Evolutionary conservation across 2,797 vertebrate species (phyloP).

Genomic region (Leptatherina wallacei): DNA sequence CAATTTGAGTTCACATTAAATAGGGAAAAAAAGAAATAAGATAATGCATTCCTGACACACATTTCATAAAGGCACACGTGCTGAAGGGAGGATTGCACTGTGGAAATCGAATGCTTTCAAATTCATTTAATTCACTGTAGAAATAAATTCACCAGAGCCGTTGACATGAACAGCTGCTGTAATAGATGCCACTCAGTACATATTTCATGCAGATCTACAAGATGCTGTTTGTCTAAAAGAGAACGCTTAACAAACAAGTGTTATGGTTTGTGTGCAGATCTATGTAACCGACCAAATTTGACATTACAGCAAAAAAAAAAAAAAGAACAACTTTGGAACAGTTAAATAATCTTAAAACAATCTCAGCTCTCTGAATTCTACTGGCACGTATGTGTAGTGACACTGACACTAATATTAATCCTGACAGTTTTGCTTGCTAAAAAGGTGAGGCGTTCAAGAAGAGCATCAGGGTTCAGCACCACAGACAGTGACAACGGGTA

Average conservation of each 20-base stretch:
- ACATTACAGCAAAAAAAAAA: neutral
- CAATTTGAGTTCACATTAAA: conserved; percentile 1
- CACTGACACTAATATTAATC: conserved; percentile 9
- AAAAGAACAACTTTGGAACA: neutral
- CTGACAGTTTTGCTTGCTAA: conserved; percentile 18
- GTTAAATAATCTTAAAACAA: neutral
- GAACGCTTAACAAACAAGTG: neutral
- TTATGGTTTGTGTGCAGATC: neutral
- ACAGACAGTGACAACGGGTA: conserved; percentile 28
- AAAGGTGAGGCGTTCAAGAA: conserved; percentile 30
- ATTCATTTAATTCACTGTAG: conserved; percentile 68
- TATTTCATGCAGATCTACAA: conserved; percentile 36
- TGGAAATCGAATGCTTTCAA: conserved; percentile 66
- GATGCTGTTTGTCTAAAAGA: conserved; percentile 1
- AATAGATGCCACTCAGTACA: conserved; percentile 57
- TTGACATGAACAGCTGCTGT: conserved; percentile 67
- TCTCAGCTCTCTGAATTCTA: neutral
- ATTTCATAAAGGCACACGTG: conserved; percentile 52
- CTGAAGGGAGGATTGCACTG: conserved; percentile 56
- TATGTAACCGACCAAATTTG: neutral
- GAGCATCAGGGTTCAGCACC: conserved; percentile 38
- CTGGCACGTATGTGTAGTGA: neutral
- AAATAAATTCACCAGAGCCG: conserved; percentile 69
- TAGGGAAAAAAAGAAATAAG: conserved; percentile 5
- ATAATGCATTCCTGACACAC: conserved; percentile 45